Evolutionary conservation across 2,113 vertebrate genomes (phyloP).

Genomic region (Bufo bufo): DNA sequence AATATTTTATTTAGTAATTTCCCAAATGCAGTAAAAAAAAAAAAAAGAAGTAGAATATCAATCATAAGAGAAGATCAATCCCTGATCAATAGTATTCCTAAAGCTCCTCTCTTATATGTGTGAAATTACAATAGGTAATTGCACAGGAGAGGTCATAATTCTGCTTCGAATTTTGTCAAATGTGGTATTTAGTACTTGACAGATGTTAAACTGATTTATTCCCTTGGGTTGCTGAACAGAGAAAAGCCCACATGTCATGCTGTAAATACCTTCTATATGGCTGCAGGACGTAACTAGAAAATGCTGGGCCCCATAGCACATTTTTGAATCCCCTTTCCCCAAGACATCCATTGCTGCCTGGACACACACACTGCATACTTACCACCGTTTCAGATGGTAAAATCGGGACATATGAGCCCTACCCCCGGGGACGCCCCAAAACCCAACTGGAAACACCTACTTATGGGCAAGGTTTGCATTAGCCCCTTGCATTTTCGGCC

Average conservation of each 20-base stretch:
- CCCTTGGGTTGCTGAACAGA: not conserved
- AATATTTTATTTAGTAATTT: too few species aligned
- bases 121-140: not conserved
- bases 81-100: not conserved
- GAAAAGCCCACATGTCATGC: not conserved
- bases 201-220: slow-evolving; percentile 2
- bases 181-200: not conserved
- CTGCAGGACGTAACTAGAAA: too few species aligned
- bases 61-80: not conserved
- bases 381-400: too few species aligned
- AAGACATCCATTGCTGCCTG: too few species aligned
- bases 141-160: not conserved
- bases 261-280: not conserved
- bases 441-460: too few species aligned
- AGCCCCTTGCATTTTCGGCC: too few species aligned
- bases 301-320: too few species aligned
- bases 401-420: too few species aligned
- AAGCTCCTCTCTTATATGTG: not conserved
- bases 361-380: too few species aligned
- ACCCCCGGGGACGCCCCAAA: too few species aligned
- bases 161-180: not conserved
- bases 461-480: too few species aligned
- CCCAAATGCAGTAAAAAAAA: not conserved
- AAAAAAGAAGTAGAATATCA: not conserved
- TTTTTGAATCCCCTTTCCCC: too few species aligned